A percentile compares a stretch with the other conserved stretches of the same genome.
Conservation (phyloP, 2,888 invertebrate genomes). For the Stratiomys singularior region DNA sequence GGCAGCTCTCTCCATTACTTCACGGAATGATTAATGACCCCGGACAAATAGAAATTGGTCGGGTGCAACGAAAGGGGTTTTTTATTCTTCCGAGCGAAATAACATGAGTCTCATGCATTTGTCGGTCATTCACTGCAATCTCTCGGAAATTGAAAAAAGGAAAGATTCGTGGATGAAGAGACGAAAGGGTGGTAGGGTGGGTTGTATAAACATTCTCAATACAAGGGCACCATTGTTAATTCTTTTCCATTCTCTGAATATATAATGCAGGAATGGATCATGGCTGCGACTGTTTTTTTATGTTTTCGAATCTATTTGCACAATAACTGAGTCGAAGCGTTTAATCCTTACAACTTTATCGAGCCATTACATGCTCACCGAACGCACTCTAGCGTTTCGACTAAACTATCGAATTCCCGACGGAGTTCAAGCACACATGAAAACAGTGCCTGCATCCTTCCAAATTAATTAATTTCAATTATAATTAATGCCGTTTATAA, state of each 20-base stretch:
- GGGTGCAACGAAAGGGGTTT: constrained; percentile 49
- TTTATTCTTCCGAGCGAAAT: constrained; percentile 22
- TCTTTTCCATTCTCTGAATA: no score
- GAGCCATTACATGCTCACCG: neutral
- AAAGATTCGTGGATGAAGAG: no score
- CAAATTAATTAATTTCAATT: constrained; percentile 55
- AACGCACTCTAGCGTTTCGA: neutral
- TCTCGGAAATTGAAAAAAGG: neutral
- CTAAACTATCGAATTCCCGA: neutral
- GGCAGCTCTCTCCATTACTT: constrained; percentile 37
- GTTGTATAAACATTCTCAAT: no score
- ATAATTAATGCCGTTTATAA: constrained; percentile 55
- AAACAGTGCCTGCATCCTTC: constrained; percentile 8
- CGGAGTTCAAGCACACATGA: neutral
- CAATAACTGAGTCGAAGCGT: no score
- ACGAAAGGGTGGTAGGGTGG: no score
- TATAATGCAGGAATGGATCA: no score
- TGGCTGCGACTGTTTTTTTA: no score
- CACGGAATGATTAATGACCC: constrained; percentile 63
- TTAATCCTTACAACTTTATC: no score
- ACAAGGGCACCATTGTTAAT: no score
- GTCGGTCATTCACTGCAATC: constrained; percentile 38
- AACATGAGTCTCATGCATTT: constrained; percentile 38
- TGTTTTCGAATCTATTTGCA: no score
- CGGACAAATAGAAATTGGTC: constrained; percentile 65